Percentiles rank a stretch among this genome's conserved stretches.
phyloP scores from a whole-genome alignment of 2,113 vertebrate species.

The Rhizomys pruinosus region DNA sequence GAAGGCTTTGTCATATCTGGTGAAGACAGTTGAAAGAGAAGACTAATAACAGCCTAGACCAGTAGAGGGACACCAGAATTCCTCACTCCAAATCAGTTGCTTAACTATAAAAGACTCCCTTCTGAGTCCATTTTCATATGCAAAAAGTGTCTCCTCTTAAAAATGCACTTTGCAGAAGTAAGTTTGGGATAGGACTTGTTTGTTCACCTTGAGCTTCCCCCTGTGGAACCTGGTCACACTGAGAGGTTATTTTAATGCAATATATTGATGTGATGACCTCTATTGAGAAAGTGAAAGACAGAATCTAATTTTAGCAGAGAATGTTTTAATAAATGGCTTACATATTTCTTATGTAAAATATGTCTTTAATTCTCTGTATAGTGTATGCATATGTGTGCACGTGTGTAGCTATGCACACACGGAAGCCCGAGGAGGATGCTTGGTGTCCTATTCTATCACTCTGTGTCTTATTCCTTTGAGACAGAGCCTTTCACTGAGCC shows the following conservation, averaged over 20 bases:
- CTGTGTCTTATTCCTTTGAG: too few species aligned
- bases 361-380: slow-evolving; percentile 54
- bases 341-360: slow-evolving; percentile 85
- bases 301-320: slow-evolving; percentile 84
- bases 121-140: slow-evolving; percentile 87
- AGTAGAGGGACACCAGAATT: slow-evolving; percentile 85
- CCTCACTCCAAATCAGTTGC: slow-evolving; percentile 89
- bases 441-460: too few species aligned
- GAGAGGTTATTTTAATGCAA: slow-evolving; percentile 74
- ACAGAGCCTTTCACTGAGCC: too few species aligned
- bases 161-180: slow-evolving; percentile 91
- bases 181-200: slow-evolving; percentile 83
- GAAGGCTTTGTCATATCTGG: slow-evolving; percentile 98
- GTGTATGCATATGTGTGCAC: too few species aligned
- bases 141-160: slow-evolving; percentile 90
- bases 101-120: slow-evolving; percentile 90
- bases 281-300: slow-evolving; percentile 77
- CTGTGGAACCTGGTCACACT: slow-evolving; percentile 78
- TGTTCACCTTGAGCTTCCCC: slow-evolving; percentile 76
- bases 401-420: too few species aligned
- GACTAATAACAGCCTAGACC: slow-evolving; percentile 92
- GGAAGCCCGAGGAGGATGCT: too few species aligned
- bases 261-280: slow-evolving; percentile 66
- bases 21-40: slow-evolving; percentile 92
- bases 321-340: slow-evolving; percentile 86